Evolutionary conservation across 1,140 invertebrate species (phyloP).

Genomic region (Euura saliciscinereae): DNA sequence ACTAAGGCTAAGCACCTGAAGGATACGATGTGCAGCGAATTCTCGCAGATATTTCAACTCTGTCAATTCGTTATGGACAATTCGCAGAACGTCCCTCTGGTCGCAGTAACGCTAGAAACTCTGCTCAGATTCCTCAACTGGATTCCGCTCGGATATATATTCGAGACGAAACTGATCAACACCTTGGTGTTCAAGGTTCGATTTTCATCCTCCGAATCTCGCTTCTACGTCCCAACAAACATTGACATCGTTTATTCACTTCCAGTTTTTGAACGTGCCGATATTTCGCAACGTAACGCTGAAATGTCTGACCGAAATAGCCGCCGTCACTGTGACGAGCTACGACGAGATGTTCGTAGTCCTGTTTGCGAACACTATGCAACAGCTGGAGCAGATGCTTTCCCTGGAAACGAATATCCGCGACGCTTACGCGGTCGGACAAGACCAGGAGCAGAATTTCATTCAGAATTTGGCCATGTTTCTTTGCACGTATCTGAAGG

Average conservation of each 20-base stretch:
- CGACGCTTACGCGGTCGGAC: slow-evolving; percentile 89
- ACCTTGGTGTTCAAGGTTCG: slow-evolving; percentile 91
- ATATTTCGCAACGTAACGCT: slow-evolving; percentile 98
- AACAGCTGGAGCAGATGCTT: slow-evolving; percentile 90
- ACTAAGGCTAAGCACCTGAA: slow-evolving; percentile 99
- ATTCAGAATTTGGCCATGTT: slow-evolving; percentile 99
- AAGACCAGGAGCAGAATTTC: slow-evolving; percentile 98
- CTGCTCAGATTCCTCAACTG: slow-evolving; percentile 97
- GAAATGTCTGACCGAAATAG: slow-evolving; percentile 98
- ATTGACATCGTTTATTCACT: slow-evolving; percentile 30
- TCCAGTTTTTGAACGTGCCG: slow-evolving; percentile 93
- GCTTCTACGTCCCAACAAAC: slow-evolving; percentile 17
- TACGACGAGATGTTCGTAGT: slow-evolving; percentile 93
- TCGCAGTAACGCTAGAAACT: slow-evolving; percentile 94
- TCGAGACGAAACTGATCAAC: slow-evolving; percentile 96
- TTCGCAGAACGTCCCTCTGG: slow-evolving; percentile 94
- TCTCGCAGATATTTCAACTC: slow-evolving; percentile 96
- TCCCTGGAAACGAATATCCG: slow-evolving; percentile 90
- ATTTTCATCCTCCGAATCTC: not conserved
- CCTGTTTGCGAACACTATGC: slow-evolving; percentile 90
- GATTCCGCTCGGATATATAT: slow-evolving; percentile 99
- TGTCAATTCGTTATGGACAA: slow-evolving; percentile 98
- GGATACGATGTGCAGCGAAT: slow-evolving; percentile 99
- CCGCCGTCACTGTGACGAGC: slow-evolving; percentile 83
- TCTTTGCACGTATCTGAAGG: slow-evolving; percentile 95